Evolutionary conservation across 2,888 invertebrate species (phyloP), one percentile per base, ranked within the genome.

Genomic region (Drosophila ezoana): DNA sequence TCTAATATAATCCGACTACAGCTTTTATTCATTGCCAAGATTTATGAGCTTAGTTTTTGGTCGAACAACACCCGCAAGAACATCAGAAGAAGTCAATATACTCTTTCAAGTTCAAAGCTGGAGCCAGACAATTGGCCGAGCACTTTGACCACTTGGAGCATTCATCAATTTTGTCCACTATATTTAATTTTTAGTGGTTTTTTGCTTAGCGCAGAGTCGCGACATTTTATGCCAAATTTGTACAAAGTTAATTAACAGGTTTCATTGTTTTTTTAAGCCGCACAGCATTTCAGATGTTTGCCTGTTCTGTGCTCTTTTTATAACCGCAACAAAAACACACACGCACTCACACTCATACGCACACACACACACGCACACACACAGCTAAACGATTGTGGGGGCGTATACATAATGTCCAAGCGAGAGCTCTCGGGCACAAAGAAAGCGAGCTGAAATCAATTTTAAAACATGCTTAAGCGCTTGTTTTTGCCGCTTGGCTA

Each of bases 191-290:
- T 52, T 18, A 45, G 38, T 70, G 49, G 16, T 32, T 47, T 67
- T 72, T 56, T 56, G 63, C 61, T 57, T 75, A 41, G 51, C 54
- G 38, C 49, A 23, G 53, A 47, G 63, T 76, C 72, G 83, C 82
- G 71, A 88, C 70, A 79, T 65, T 72, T 88, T 66, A 53, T 83
- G 72, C 87, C 87, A 89, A 89, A 84, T 80, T 83, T 73, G 84
- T 68, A 51, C 75, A 80, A 63, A 80, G 64, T 73, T 89, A 82
- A 89, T 84, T 84, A 84, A 84, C 84, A 72, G 77, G 89, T 89
- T 84, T 81, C 69, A 84, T 84, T 87, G 77, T 87, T 71, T 70
- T 67, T 67, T 10, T 14, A 47, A 52, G 67, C 32, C 59, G 23
- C 43, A 45, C 49, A 67, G 33, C 48, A 45, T 56, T 64, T 72